Conservation (phyloP, 2,888 invertebrate genomes). For the Corbicula japonica region DNA sequence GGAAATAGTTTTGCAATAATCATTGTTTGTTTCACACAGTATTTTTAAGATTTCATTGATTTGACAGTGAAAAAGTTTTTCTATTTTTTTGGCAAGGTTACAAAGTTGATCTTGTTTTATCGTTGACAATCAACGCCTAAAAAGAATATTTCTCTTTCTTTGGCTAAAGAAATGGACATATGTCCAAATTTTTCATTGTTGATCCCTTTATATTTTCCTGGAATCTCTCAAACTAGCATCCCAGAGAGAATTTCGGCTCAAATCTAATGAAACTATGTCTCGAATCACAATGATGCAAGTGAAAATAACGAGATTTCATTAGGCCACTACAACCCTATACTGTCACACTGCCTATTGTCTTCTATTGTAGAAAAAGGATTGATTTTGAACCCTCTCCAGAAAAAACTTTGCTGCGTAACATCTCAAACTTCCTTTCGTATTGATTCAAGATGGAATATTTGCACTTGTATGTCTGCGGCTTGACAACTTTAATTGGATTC, state of each 20-base stretch:
- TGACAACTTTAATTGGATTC: constrained; percentile 12
- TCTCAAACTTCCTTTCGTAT: constrained; percentile 32
- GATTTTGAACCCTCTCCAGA: constrained; percentile 18
- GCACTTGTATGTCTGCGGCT: neutral
- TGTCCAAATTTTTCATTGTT: no score
- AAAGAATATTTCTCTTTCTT: no score
- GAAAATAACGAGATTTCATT: constrained; percentile 9
- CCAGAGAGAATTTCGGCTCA: constrained; percentile 7
- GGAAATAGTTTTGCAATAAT: no score
- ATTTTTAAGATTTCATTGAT: no score
- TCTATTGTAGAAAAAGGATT: constrained; percentile 3
- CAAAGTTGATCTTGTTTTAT: no score
- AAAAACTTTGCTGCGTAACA: constrained; percentile 2
- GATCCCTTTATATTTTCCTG: no score
- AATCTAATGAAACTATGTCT: neutral
- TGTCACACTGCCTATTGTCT: constrained; percentile 8
- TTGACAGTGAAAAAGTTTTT: no score
- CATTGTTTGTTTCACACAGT: no score
- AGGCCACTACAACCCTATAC: constrained; percentile 12
- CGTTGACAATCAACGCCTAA: no score
- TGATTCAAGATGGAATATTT: constrained; percentile 9
- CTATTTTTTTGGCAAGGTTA: no score
- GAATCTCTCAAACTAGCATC: no score
- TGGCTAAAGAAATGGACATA: no score
- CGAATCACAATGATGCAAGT: neutral